These are phyloP conservation scores for Desmophyllum pertusum DNA, from an alignment of 92 coral and sea anemone species.

Conservation along the genomic window DNA sequence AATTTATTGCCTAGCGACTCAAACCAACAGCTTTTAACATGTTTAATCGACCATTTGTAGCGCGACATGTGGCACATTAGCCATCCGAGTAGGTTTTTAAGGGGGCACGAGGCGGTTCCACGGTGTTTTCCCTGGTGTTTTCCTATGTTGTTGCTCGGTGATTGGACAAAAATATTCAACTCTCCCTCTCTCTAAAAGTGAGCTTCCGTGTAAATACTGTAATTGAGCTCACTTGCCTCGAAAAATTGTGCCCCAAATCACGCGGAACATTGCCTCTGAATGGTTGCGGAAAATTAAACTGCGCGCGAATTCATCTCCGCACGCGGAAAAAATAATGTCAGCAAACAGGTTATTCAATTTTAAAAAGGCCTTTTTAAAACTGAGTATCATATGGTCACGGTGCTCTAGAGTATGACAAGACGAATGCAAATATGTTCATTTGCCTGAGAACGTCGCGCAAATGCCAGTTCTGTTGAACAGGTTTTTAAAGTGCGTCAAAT, in stretches of 20 bases:
- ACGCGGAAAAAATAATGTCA: not conserved
- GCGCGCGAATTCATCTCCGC: not conserved
- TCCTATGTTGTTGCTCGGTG: not conserved
- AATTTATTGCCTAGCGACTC: slow-evolving; percentile 37
- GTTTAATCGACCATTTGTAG: slow-evolving; percentile 45
- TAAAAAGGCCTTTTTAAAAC: not conserved
- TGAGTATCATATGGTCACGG: not conserved
- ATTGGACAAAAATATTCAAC: not conserved
- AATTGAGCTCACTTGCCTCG: slow-evolving; percentile 16
- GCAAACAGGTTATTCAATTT: not conserved
- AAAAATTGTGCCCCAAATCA: not conserved
- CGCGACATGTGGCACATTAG: slow-evolving; percentile 38
- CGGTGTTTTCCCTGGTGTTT: not conserved
- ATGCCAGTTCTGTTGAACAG: not conserved
- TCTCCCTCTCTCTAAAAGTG: not conserved
- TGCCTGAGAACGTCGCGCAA: not conserved
- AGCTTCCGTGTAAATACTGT: slow-evolving; percentile 10
- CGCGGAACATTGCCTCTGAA: not conserved
- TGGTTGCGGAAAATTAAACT: not conserved
- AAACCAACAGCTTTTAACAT: slow-evolving; percentile 31
- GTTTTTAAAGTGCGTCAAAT: not conserved
- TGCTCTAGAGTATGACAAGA: not conserved
- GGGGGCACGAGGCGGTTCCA: slow-evolving; percentile 8
- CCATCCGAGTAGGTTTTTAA: slow-evolving; percentile 10
- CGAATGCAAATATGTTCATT: not conserved